Conservation (phyloP, 37 sponge, comb jelly and placozoan species). For the Chondrosia reniformis region DNA sequence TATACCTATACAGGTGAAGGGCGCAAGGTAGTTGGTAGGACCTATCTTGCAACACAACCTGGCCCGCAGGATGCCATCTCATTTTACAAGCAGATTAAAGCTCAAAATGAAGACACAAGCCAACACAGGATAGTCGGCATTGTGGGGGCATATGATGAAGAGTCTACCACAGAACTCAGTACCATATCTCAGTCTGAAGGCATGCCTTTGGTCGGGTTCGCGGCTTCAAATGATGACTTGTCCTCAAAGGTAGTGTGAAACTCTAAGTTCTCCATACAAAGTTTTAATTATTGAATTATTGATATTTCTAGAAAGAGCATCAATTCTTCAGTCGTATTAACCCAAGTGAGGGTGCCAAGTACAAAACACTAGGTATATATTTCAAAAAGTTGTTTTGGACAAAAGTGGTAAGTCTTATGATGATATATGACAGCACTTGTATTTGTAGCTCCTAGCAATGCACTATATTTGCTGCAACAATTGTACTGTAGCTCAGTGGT, state of each 20-base stretch:
- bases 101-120: background rate
- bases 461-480: too few relatives aligned
- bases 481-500: too few relatives aligned
- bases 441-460: too few relatives aligned
- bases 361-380: slow-evolving; percentile 10
- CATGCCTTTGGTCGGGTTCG: slow-evolving; percentile 34
- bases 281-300: too few relatives aligned
- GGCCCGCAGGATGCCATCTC: background rate
- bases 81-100: background rate
- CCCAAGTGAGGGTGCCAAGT: slow-evolving; percentile 13
- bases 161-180: slow-evolving; percentile 32
- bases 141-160: slow-evolving; percentile 23
- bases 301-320: slow-evolving; percentile 26
- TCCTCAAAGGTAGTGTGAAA: slow-evolving; percentile 29
- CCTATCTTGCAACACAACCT: background rate
- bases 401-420: slow-evolving; percentile 38
- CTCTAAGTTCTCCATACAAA: too few relatives aligned
- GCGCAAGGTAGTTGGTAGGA: background rate
- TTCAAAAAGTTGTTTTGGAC: slow-evolving; percentile 15
- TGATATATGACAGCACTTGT: too few relatives aligned
- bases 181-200: slow-evolving; percentile 14
- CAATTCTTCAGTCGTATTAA: slow-evolving; percentile 35
- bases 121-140: background rate
- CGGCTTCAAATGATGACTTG: slow-evolving; percentile 20
- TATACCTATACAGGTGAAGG: background rate